Percentiles rank a stretch among this genome's conserved stretches.
Conservation (phyloP, 2,888 invertebrate species). For the Syritta pipiens region DNA sequence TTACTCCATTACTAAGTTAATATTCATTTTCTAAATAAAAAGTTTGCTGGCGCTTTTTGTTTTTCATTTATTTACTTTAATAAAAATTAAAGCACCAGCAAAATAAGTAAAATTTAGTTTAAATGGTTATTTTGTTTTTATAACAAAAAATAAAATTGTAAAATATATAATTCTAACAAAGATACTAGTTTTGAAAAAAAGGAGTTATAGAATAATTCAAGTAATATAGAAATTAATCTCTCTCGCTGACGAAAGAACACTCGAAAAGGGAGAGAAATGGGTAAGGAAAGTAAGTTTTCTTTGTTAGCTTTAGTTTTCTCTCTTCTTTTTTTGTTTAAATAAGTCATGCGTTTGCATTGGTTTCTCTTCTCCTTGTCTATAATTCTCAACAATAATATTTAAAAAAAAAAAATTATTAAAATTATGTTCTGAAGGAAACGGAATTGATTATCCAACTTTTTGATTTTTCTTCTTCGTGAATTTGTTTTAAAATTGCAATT, state of each 20-base stretch:
- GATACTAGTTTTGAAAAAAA: constrained; percentile 12
- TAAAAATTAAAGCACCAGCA: constrained; percentile 38
- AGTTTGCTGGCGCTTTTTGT: no score
- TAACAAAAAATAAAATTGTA: constrained; percentile 26
- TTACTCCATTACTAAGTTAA: not conserved
- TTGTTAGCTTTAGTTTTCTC: no score
- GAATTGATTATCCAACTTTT: constrained; percentile 17
- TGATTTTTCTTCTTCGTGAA: not conserved
- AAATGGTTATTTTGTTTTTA: constrained; percentile 10
- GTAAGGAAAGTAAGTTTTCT: no score
- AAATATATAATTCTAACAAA: constrained; percentile 30
- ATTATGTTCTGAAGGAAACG: constrained; percentile 14
- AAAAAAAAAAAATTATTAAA: constrained; percentile 5
- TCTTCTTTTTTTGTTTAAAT: no score
- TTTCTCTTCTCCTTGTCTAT: constrained; percentile 16
- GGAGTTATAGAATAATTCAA: constrained; percentile 38
- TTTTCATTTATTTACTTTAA: no score
- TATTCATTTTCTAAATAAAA: no score
- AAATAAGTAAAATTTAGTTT: constrained; percentile 45
- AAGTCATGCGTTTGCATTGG: constrained; percentile 29
- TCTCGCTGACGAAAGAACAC: not conserved
- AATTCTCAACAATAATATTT: constrained; percentile 30
- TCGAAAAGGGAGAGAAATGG: not conserved
- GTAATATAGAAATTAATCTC: not conserved
- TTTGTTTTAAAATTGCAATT: constrained; percentile 14